A percentile compares a stretch with the other conserved stretches of the same genome.
phyloP scores from a whole-genome alignment of 2,888 invertebrate species.

The Ennomos fuscantarius region DNA sequence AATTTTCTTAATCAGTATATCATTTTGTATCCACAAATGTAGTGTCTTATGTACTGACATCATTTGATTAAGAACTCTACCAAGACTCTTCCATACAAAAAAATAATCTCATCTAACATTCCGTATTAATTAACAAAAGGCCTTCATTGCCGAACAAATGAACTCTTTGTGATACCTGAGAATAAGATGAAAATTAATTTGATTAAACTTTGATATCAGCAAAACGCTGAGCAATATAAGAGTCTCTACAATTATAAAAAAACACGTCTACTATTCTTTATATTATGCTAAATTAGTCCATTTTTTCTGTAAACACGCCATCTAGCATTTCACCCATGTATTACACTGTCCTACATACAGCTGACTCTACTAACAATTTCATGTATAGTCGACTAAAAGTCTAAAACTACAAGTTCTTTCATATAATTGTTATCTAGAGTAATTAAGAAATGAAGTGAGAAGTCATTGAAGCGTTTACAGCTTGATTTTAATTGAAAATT shows the following conservation, averaged over 20 bases:
- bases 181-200: conserved; percentile 33
- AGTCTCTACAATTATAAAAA: conserved; percentile 26
- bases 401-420: neutral
- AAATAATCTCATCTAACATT: neutral
- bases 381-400: conserved; percentile 1
- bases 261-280: conserved; percentile 27
- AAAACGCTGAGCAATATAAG: conserved; percentile 13
- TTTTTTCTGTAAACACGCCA: conserved; percentile 46
- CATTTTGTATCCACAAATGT: too few relatives aligned
- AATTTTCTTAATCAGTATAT: too few relatives aligned
- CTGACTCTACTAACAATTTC: neutral
- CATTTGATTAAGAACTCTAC: too few relatives aligned
- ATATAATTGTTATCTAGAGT: neutral
- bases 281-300: conserved; percentile 14
- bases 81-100: too few relatives aligned
- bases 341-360: conserved; percentile 21
- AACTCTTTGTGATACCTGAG: conserved; percentile 27
- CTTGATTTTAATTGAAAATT: neutral
- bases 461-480: neutral
- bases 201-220: conserved; percentile 30
- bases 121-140: conserved; percentile 1
- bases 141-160: conserved; percentile 19
- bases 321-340: conserved; percentile 46
- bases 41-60: too few relatives aligned
- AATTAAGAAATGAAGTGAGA: neutral